Conservation (phyloP, 2,888 invertebrate species). For the Germaria angustata region DNA sequence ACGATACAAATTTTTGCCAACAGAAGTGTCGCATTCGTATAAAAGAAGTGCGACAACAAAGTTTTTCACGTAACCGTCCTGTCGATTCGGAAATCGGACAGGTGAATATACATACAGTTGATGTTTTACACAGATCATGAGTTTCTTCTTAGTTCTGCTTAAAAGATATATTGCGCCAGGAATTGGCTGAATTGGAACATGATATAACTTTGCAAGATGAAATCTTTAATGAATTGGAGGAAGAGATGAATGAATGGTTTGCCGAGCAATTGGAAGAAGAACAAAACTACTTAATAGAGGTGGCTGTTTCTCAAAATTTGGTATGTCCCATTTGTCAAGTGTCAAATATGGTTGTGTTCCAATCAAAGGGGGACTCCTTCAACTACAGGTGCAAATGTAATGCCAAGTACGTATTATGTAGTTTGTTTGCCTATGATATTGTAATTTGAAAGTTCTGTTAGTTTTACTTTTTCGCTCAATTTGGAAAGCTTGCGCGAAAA, state of each 20-base stretch:
- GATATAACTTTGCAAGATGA: conserved; percentile 75
- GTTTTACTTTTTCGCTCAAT: conserved; percentile 71
- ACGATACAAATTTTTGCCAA: background rate
- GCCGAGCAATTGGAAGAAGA: conserved; percentile 74
- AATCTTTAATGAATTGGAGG: conserved; percentile 75
- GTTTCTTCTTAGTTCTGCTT: conserved; percentile 41
- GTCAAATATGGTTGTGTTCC: conserved; percentile 73
- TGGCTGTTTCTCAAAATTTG: conserved; percentile 79
- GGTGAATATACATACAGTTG: conserved; percentile 1
- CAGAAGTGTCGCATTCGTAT: conserved; percentile 77
- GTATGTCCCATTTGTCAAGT: conserved; percentile 82
- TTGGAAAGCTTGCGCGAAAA: conserved; percentile 63
- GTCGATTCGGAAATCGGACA: conserved; percentile 13
- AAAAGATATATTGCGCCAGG: conserved; percentile 73
- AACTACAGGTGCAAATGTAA: conserved; percentile 79
- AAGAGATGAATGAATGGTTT: conserved; percentile 77
- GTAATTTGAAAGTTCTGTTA: conserved; percentile 6
- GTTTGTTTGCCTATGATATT: background rate
- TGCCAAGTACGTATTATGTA: conserved; percentile 63
- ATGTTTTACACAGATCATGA: background rate
- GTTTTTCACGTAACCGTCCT: conserved; percentile 70
- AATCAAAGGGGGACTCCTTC: background rate
- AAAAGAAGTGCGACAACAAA: conserved; percentile 72
- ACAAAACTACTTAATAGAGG: conserved; percentile 70
- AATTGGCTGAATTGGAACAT: conserved; percentile 75